Conservation (phyloP, 2,888 invertebrate species). For the Orthosia gracilis region DNA sequence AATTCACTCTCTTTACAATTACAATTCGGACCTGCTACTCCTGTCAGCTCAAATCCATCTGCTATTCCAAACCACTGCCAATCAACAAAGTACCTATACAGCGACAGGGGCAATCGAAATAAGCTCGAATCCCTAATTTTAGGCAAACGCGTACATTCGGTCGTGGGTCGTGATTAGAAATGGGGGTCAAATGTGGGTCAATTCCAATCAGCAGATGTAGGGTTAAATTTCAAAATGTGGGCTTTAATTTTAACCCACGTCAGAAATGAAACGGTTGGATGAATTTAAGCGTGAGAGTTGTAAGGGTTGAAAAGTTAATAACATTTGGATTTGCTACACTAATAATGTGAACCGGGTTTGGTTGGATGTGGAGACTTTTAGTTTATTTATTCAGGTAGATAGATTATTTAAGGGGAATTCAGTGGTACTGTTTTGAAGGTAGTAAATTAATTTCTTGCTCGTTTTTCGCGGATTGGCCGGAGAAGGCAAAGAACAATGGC, state of each 20-base stretch:
- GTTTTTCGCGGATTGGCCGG: too few species aligned
- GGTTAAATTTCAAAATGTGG: conserved; percentile 45
- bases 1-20: too few species aligned
- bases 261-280: conserved; percentile 27
- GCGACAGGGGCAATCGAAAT: conserved; percentile 22
- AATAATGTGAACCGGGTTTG: conserved; percentile 13
- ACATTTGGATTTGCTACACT: conserved; percentile 14
- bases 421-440: not conserved
- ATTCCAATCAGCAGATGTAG: conserved; percentile 54
- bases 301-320: conserved; percentile 47
- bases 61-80: not conserved
- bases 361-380: not conserved
- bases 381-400: not conserved
- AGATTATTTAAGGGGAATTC: not conserved
- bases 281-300: conserved; percentile 31
- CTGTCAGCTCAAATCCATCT: conserved; percentile 16
- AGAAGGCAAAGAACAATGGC: too few species aligned
- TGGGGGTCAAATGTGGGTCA: conserved; percentile 49
- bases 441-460: not conserved
- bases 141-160: conserved; percentile 25
- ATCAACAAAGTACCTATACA: conserved; percentile 15
- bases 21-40: conserved; percentile 16
- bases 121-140: conserved; percentile 25
- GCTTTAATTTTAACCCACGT: conserved; percentile 48
- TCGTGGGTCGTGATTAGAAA: conserved; percentile 50